Evolutionary conservation across 1,140 invertebrate species (phyloP).

Genomic region (Hyles vespertilio): DNA sequence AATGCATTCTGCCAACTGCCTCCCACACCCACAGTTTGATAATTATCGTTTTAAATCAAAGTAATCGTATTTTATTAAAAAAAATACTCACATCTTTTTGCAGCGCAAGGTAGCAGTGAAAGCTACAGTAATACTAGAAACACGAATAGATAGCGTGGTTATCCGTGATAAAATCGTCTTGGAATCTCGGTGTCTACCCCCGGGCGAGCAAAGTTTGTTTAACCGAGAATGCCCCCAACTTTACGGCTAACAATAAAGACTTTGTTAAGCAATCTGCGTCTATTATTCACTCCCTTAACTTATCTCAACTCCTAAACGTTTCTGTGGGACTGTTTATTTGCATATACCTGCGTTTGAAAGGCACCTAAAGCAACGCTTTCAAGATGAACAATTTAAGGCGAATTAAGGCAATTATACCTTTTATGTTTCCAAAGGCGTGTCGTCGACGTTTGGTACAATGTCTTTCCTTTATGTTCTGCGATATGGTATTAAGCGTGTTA

Average conservation of each 20-base stretch:
- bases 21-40: too few species aligned
- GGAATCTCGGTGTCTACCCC: slow-evolving; percentile 4
- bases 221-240: slow-evolving; percentile 21
- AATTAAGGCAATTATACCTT: slow-evolving; percentile 24
- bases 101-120: too few species aligned
- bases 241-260: slow-evolving; percentile 35
- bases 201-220: slow-evolving; percentile 23
- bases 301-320: slow-evolving; percentile 22
- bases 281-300: slow-evolving; percentile 32
- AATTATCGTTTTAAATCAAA: too few species aligned
- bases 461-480: background rate
- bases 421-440: slow-evolving; percentile 7
- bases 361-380: slow-evolving; percentile 14
- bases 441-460: slow-evolving; percentile 7
- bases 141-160: slow-evolving; percentile 2
- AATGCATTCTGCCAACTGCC: too few species aligned
- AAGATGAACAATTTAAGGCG: slow-evolving; percentile 24
- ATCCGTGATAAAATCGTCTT: slow-evolving; percentile 6
- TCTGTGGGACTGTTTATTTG: slow-evolving; percentile 24
- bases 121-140: background rate
- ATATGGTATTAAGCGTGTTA: background rate
- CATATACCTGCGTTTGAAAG: slow-evolving; percentile 25
- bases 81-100: too few species aligned
- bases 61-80: too few species aligned
- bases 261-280: slow-evolving; percentile 35